phyloP scores from a whole-genome alignment of 2,888 invertebrate genomes.

The Dendrolimus pini region DNA sequence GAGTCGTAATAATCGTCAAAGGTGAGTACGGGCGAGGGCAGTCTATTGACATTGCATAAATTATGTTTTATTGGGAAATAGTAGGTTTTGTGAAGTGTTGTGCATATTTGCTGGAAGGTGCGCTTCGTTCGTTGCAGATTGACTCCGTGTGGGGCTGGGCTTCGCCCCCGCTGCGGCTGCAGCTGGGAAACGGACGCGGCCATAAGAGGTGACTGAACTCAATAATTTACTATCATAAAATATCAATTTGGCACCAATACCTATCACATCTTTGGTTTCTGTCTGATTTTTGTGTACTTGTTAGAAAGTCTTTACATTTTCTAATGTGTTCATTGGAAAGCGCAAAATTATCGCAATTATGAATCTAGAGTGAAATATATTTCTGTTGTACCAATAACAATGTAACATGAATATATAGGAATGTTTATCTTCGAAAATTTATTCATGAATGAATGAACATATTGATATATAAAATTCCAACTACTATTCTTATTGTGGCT shows the following conservation, averaged over 20 bases:
- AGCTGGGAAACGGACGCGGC: constrained; percentile 80
- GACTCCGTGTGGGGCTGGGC: constrained; percentile 97
- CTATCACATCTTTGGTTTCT: neutral
- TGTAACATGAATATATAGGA: too few species aligned
- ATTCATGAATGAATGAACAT: too few species aligned
- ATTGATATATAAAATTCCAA: too few species aligned
- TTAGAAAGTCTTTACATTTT: too few species aligned
- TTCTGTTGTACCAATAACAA: too few species aligned
- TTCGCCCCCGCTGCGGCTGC: constrained; percentile 91
- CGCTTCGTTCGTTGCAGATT: constrained; percentile 81
- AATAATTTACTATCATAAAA: neutral
- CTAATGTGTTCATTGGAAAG: too few species aligned
- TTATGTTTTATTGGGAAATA: constrained; percentile 43
- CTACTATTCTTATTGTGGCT: too few species aligned
- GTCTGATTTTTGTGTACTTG: neutral
- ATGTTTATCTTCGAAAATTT: too few species aligned
- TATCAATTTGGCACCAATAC: constrained; percentile 17
- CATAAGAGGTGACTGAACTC: constrained; percentile 65
- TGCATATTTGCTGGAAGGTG: constrained; percentile 27
- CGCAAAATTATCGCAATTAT: too few species aligned
- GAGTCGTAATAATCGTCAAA: constrained; percentile 58
- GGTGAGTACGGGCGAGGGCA: constrained; percentile 49
- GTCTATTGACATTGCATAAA: constrained; percentile 52
- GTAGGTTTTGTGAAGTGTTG: constrained; percentile 28
- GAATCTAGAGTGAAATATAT: too few species aligned